phyloP scores from a whole-genome alignment of 2,888 invertebrate species.

The Anthophora plumipes region DNA sequence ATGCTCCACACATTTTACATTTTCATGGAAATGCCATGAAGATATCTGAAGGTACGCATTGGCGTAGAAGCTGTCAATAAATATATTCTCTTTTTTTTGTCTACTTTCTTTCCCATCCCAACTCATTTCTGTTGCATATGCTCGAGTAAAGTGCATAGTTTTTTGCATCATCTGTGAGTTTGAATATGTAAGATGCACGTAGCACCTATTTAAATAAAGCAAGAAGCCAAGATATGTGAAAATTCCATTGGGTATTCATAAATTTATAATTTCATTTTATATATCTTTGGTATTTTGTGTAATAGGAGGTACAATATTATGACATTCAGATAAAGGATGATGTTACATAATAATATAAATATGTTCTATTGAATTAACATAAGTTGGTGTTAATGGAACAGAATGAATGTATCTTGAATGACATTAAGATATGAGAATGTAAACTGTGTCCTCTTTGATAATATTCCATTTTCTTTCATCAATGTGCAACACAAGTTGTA shows the following conservation, averaged over 20 bases:
- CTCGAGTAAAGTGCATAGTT: not conserved
- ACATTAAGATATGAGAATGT: conserved; percentile 3
- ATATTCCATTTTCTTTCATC: not conserved
- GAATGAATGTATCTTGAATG: not conserved
- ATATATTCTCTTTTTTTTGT: too few species aligned
- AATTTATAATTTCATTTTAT: not conserved
- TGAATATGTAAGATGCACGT: not conserved
- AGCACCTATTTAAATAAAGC: not conserved
- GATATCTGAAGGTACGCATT: too few species aligned
- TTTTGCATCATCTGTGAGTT: not conserved
- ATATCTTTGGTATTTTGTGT: not conserved
- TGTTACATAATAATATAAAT: not conserved
- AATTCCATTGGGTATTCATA: too few species aligned
- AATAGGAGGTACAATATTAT: not conserved
- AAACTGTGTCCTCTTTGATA: not conserved
- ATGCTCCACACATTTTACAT: not conserved
- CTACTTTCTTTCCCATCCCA: not conserved
- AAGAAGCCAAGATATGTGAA: not conserved
- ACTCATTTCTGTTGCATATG: too few species aligned
- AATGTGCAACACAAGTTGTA: not conserved
- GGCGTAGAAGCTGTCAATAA: not conserved
- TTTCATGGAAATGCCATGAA: not conserved
- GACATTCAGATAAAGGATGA: not conserved
- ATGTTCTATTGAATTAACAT: not conserved
- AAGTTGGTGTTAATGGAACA: not conserved